phyloP scores from a whole-genome alignment of 2,888 invertebrate genomes.

The Dasypogon diadema region DNA sequence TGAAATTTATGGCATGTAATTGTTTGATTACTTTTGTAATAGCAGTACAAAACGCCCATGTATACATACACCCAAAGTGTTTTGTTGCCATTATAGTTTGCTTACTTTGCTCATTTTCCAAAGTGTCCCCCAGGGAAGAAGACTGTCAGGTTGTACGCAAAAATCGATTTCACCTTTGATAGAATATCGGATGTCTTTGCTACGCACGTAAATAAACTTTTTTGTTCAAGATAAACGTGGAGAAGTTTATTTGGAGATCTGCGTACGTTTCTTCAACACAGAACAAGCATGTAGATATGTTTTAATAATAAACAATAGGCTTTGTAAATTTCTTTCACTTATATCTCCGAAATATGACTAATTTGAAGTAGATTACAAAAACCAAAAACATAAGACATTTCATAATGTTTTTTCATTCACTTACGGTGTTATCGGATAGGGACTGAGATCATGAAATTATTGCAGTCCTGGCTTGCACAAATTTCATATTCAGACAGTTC shows the following conservation, averaged over 20 bases:
- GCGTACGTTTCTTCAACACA: background rate
- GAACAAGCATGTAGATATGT: no score
- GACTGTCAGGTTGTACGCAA: conserved; percentile 10
- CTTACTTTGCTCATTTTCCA: background rate
- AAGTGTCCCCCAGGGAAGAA: background rate
- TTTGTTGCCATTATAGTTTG: background rate
- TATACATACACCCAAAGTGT: background rate
- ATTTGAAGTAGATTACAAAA: no score
- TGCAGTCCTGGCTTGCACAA: no score
- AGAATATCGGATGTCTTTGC: conserved; percentile 12
- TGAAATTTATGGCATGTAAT: background rate
- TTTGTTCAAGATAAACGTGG: conserved; percentile 24
- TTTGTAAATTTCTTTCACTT: no score
- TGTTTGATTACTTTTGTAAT: background rate
- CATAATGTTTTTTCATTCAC: no score
- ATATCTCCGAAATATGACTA: no score
- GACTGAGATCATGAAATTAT: no score
- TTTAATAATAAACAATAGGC: no score
- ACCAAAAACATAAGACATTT: no score
- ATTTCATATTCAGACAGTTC: no score
- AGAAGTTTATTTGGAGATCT: conserved; percentile 23
- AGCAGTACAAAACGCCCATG: background rate
- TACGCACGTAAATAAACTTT: conserved; percentile 17
- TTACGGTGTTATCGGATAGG: no score
- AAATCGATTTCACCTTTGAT: background rate